Evolutionary conservation across 64 coral and sea anemone genomes (phyloP).

Genomic region (Montipora efflorescens): DNA sequence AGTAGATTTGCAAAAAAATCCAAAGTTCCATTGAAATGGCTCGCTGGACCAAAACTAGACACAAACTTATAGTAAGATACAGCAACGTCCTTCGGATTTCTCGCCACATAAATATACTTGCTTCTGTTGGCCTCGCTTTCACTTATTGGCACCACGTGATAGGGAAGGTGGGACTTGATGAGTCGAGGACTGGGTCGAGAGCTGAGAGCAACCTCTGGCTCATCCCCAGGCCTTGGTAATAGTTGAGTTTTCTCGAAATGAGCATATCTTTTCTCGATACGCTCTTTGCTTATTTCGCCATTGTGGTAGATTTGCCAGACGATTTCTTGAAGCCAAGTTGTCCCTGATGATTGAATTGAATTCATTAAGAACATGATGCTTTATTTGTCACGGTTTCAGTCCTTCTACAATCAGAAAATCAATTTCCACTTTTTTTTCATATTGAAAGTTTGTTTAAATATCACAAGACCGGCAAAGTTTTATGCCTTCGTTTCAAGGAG

Average conservation of each 20-base stretch:
- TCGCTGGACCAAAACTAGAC: not conserved
- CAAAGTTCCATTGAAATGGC: constrained; percentile 6
- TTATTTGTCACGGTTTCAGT: no score
- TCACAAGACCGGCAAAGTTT: no score
- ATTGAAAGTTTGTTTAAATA: no score
- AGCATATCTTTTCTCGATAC: not conserved
- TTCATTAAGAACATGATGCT: no score
- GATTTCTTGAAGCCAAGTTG: not conserved
- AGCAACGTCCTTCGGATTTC: constrained; percentile 55
- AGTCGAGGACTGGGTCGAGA: constrained; percentile 40
- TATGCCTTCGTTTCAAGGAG: no score
- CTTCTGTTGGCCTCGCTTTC: not conserved
- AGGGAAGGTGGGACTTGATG: constrained; percentile 48
- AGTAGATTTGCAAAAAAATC: constrained; percentile 10
- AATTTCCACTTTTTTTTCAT: no score
- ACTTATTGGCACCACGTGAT: constrained; percentile 40
- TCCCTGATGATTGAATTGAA: not conserved
- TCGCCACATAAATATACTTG: constrained; percentile 53
- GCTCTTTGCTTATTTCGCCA: constrained; percentile 1
- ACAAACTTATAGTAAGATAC: constrained; percentile 43
- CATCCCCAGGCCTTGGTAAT: not conserved
- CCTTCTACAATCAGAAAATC: no score
- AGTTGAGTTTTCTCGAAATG: constrained; percentile 16
- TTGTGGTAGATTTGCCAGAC: not conserved
- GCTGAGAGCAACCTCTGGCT: not conserved